Percentiles rank a stretch among this genome's conserved stretches.
phyloP scores from a whole-genome alignment of 2,888 invertebrate species.

The Synergus japonicus region DNA sequence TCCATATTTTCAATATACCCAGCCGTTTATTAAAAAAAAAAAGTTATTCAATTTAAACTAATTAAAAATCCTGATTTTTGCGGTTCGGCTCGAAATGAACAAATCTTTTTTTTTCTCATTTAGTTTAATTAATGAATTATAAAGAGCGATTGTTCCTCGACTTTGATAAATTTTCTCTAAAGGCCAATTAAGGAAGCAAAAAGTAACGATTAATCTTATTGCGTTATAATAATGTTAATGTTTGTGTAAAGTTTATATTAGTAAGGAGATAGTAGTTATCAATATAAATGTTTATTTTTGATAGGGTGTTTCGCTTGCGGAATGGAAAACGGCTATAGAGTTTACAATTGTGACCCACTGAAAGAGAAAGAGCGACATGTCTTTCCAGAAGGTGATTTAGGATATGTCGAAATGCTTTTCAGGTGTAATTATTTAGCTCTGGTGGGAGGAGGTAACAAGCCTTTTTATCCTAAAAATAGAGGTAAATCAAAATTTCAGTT shows the following conservation, averaged over 20 bases:
- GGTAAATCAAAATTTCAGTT: slow-evolving; percentile 74
- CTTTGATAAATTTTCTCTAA: slow-evolving; percentile 11
- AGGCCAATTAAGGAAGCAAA: slow-evolving; percentile 45
- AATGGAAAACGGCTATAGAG: slow-evolving; percentile 96
- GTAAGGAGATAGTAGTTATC: slow-evolving; percentile 62
- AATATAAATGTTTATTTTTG: slow-evolving; percentile 60
- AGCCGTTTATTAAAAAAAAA: neutral
- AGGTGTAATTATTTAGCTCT: slow-evolving; percentile 97
- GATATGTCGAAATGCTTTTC: slow-evolving; percentile 98
- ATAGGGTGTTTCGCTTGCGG: slow-evolving; percentile 98
- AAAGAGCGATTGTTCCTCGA: neutral
- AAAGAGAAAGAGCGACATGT: slow-evolving; percentile 98
- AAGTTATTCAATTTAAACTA: neutral
- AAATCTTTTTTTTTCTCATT: too few species aligned
- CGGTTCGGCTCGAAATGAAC: too few species aligned
- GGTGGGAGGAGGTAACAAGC: slow-evolving; percentile 95
- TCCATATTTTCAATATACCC: neutral
- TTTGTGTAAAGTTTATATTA: slow-evolving; percentile 34
- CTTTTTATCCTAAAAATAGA: slow-evolving; percentile 95
- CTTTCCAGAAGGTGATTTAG: slow-evolving; percentile 94
- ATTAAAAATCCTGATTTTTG: too few species aligned
- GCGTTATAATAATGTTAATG: neutral
- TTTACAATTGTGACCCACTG: slow-evolving; percentile 97
- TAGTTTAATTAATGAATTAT: neutral
- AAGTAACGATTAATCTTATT: neutral